Conservation (phyloP, 2,113 vertebrate genomes). For the Alligator mississippiensis region DNA sequence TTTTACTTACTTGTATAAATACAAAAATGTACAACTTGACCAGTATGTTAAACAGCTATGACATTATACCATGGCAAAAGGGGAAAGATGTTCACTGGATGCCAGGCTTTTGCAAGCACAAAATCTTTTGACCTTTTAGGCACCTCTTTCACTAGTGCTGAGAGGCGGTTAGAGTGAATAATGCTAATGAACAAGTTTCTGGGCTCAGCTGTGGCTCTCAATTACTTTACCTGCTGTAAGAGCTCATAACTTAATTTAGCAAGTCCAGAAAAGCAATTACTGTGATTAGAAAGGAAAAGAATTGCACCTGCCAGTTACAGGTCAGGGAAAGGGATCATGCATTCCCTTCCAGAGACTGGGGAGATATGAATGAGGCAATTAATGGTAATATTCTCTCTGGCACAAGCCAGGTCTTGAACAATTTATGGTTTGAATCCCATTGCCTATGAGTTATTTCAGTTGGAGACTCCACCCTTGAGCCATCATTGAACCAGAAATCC, state of each 20-base stretch:
- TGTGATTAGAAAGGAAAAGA: not conserved
- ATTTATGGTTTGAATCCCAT: not conserved
- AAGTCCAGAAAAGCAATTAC: not conserved
- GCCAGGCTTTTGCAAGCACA: not conserved
- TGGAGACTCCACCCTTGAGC: not conserved
- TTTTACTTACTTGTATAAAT: slow-evolving; percentile 26
- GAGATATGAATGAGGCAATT: not conserved
- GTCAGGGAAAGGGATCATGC: not conserved
- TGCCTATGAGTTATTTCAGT: not conserved
- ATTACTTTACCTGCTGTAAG: not conserved
- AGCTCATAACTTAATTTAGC: not conserved
- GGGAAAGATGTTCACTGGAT: not conserved
- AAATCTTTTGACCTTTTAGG: not conserved
- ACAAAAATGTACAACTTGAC: not conserved
- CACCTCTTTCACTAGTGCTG: not conserved
- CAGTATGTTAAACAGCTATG: not conserved
- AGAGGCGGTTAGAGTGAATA: not conserved
- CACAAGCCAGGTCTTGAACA: not conserved
- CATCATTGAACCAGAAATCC: not conserved
- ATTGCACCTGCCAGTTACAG: not conserved
- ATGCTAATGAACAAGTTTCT: not conserved
- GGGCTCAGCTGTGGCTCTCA: not conserved
- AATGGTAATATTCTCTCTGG: not conserved
- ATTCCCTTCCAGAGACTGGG: not conserved
- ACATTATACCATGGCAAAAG: not conserved